Conservation (phyloP, 2,113 vertebrate species). For the Indri indri region DNA sequence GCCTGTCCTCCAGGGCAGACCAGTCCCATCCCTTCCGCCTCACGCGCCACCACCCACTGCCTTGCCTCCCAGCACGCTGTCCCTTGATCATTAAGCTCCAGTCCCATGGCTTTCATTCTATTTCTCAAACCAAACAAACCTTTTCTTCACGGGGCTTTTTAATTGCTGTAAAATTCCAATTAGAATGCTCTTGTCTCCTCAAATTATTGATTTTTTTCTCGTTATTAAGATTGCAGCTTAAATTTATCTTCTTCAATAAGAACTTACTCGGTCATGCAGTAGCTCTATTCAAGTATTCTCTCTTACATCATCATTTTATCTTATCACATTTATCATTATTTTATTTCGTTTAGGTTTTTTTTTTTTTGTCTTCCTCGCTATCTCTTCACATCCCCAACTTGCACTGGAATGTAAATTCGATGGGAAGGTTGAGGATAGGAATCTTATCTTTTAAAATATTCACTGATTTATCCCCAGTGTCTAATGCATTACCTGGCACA, state of each 20-base stretch:
- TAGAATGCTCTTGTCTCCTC: background rate
- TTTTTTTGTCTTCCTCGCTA: background rate
- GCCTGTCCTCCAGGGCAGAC: background rate
- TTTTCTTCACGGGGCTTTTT: background rate
- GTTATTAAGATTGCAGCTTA: background rate
- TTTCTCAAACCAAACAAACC: background rate
- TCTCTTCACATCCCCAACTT: background rate
- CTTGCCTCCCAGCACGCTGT: fast-evolving
- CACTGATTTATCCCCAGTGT: background rate
- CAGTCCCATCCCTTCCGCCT: too few species aligned
- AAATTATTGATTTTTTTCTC: background rate
- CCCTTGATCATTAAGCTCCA: background rate
- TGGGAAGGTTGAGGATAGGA: background rate
- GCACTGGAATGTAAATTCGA: background rate
- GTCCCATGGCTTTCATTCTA: background rate
- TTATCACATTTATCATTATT: background rate
- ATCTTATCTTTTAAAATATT: background rate
- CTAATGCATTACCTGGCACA: background rate
- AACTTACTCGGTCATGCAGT: background rate
- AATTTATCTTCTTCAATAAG: background rate
- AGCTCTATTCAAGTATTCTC: too few species aligned
- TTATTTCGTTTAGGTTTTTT: background rate
- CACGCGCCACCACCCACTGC: fast-evolving
- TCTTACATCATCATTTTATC: background rate
- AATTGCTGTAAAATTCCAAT: background rate